Conservation (phyloP, 2,113 vertebrate genomes). For the Microtus pennsylvanicus region DNA sequence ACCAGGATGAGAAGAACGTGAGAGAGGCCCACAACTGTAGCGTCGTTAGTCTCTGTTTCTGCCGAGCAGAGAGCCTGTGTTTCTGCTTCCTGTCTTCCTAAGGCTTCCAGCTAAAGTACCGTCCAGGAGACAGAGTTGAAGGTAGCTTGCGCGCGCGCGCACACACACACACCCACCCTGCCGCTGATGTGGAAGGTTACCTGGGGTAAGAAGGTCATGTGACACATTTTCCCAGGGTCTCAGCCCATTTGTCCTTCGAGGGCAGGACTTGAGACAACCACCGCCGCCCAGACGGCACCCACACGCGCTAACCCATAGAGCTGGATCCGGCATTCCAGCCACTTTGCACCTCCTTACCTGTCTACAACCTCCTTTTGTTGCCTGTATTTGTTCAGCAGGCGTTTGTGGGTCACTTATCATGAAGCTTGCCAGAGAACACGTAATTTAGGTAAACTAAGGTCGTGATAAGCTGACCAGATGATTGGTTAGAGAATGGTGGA, state of each 20-base stretch:
- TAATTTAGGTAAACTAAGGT: not conserved
- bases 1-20: not conserved
- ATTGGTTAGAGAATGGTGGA: not conserved
- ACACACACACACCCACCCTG: no score
- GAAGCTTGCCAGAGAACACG: not conserved
- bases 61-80: not conserved
- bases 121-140: not conserved
- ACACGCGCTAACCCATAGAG: not conserved
- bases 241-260: not conserved
- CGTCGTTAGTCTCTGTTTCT: not conserved
- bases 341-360: not conserved
- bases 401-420: not conserved
- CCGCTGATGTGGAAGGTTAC: not conserved
- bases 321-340: not conserved
- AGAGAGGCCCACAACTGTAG: not conserved
- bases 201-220: not conserved
- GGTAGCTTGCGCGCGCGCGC: fast-evolving
- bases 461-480: not conserved
- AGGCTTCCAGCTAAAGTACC: not conserved
- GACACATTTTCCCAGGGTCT: not conserved
- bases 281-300: not conserved
- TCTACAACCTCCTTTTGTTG: not conserved
- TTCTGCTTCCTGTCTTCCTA: not conserved
- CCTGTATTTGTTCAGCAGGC: not conserved
- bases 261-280: not conserved